These are phyloP conservation scores for Lepidocyrtinus sp. DNA, from an alignment of 2,888 invertebrate genomes.

Conservation along the genomic window DNA sequence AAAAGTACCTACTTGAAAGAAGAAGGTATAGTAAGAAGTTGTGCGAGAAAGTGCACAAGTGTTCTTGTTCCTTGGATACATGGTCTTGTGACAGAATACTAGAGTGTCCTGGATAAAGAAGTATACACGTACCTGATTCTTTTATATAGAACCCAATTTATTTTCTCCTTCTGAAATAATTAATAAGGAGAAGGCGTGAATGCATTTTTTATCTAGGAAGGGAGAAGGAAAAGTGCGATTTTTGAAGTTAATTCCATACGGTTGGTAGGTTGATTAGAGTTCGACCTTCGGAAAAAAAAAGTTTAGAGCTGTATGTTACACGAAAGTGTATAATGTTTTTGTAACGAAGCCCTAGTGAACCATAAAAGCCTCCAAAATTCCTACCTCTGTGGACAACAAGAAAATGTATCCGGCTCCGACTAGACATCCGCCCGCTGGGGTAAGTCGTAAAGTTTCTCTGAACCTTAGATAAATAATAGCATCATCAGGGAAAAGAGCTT, in stretches of 20 bases:
- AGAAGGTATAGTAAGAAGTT: not conserved
- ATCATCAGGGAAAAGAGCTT: constrained; percentile 4
- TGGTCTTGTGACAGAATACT: constrained; percentile 10
- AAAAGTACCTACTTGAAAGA: not conserved
- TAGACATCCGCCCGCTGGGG: constrained; percentile 84
- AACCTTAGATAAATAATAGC: constrained; percentile 49
- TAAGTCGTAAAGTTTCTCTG: constrained; percentile 74
- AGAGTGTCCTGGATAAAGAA: constrained; percentile 11
- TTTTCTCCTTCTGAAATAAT: constrained; percentile 12
- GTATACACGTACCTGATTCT: not conserved
- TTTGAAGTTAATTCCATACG: too few relatives aligned
- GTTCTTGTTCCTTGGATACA: constrained; percentile 5
- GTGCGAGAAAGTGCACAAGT: constrained; percentile 8
- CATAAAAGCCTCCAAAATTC: constrained; percentile 60
- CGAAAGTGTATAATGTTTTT: constrained; percentile 46
- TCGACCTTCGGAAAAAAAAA: constrained; percentile 25
- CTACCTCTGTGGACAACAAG: constrained; percentile 60
- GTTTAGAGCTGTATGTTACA: not conserved
- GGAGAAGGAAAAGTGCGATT: constrained; percentile 52
- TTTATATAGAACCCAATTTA: not conserved
- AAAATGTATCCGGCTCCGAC: constrained; percentile 83
- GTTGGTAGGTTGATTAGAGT: too few relatives aligned
- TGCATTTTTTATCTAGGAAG: constrained; percentile 35
- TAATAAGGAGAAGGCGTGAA: constrained; percentile 52
- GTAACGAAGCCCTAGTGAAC: constrained; percentile 49